These are phyloP conservation scores for Azorinus chamasolen DNA, from an alignment of 2,888 invertebrate species.

Conservation along the genomic window DNA sequence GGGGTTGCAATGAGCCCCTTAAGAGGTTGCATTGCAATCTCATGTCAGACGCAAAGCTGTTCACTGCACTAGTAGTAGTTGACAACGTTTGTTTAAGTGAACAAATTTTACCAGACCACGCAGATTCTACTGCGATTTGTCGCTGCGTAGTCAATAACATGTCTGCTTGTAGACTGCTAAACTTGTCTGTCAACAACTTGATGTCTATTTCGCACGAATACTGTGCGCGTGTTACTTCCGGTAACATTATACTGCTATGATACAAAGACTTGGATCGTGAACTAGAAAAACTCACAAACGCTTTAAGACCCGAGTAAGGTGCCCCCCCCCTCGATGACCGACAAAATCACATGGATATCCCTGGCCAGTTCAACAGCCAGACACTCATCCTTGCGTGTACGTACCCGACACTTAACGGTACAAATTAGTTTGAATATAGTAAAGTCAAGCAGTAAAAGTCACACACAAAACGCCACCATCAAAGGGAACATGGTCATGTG, in stretches of 20 bases:
- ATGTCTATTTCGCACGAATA: conserved; percentile 2
- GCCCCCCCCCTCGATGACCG: conserved; percentile 4
- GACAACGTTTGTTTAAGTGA: background rate
- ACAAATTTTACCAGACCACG: background rate
- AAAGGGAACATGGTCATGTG: background rate
- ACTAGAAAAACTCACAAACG: background rate
- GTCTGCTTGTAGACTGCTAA: conserved; percentile 1
- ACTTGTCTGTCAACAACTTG: background rate
- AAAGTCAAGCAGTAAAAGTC: too few species aligned
- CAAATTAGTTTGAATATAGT: too few species aligned
- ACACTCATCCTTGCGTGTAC: background rate
- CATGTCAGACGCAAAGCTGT: background rate
- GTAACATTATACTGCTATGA: background rate
- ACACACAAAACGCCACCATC: too few species aligned
- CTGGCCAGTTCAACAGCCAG: background rate
- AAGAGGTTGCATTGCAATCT: too few species aligned
- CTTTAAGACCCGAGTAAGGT: conserved; percentile 1
- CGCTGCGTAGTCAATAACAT: background rate
- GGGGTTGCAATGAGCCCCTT: too few species aligned
- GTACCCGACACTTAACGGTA: background rate
- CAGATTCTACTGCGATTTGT: conserved; percentile 1
- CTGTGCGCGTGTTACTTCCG: background rate
- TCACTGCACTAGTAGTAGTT: background rate
- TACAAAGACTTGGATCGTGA: background rate
- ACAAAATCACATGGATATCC: background rate